Base-by-base conservation (phyloP, 2,797 vertebrate genomes). In the Melanotaenia boesemani region DNA sequence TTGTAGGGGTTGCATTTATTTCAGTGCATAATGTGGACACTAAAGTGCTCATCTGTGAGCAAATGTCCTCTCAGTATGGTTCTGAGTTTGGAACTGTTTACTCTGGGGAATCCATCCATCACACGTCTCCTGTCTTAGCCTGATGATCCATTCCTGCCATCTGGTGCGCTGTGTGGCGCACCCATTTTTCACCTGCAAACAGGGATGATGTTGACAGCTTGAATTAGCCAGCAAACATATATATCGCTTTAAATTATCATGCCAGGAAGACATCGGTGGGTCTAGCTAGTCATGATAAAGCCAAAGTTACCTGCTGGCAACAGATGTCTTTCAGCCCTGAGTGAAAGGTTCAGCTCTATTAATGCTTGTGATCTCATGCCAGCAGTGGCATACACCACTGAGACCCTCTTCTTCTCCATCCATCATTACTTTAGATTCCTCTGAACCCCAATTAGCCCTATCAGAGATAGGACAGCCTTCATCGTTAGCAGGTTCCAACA, bases 171-270 rank as follows among this genome's bases (percentile, higher is more conserved):
- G 92, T 87, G 63, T 93, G 93, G 88, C 61, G 91, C 90, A 89
- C 63, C 84, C 91, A 95, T 94, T 94, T 93, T 91, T 95, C 94
- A 94, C 92, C 81, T 80, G 80, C 91, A 89, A 94, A 92, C 89
- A 88, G 84, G 91, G 90, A 88, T 87, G 89, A 92, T 88, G 90
- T 90, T 91, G 94, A 94, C 92, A 93, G 89, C 89, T 85, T 83
- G 89, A 91, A 93, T 93, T 94, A 94, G 81, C 85, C 86, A 70
- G 88, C 79, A 91, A 92, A 93, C 87, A 89, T 91, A 92, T 92
- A 92, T 91, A 93, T 91, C 71, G 84, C 90, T 93, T 92, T 91
- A 91, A 92, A 91, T 86, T 74, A 86, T 84, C 86, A 80, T 84
- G 90, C 90, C 86, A 93, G 81, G 89, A 85, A 91, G 92, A 88